A percentile compares a stretch with the other conserved stretches of the same genome.
Conservation (phyloP, 2,888 invertebrate genomes). For the Ectropis crepuscularia region DNA sequence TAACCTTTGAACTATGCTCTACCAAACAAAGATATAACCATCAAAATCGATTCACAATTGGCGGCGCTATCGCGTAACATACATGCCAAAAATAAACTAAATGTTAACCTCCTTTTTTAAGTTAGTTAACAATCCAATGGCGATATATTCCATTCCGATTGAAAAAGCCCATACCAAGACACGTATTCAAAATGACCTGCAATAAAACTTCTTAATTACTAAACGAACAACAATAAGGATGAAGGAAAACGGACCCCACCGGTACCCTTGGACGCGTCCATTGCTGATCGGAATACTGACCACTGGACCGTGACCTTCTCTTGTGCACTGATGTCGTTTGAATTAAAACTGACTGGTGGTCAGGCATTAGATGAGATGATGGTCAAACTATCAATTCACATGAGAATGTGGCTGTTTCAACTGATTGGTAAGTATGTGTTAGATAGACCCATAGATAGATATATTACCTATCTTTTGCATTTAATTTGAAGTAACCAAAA, state of each 20-base stretch:
- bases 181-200: constrained; percentile 3
- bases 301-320: constrained; percentile 23
- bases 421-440: too few species aligned
- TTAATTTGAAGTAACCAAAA: too few species aligned
- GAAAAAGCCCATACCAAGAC: not conserved
- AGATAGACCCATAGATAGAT: too few species aligned
- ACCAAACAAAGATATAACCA: too few species aligned
- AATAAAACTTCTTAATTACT: constrained; percentile 12
- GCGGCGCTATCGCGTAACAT: too few species aligned
- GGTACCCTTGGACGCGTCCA: constrained; percentile 18
- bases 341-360: not conserved
- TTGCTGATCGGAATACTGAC: constrained; percentile 31
- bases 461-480: too few species aligned
- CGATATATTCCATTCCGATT: not conserved
- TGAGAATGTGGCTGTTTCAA: not conserved
- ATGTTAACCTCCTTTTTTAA: too few species aligned
- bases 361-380: too few species aligned
- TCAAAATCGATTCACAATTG: too few species aligned
- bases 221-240: constrained; percentile 6
- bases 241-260: constrained; percentile 16
- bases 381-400: too few species aligned
- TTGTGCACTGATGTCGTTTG: constrained; percentile 13
- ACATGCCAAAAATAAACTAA: too few species aligned
- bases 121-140: not conserved
- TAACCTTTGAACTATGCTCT: too few species aligned